Conservation (phyloP, 2,113 vertebrate species). For the Ranitomeya imitator region DNA sequence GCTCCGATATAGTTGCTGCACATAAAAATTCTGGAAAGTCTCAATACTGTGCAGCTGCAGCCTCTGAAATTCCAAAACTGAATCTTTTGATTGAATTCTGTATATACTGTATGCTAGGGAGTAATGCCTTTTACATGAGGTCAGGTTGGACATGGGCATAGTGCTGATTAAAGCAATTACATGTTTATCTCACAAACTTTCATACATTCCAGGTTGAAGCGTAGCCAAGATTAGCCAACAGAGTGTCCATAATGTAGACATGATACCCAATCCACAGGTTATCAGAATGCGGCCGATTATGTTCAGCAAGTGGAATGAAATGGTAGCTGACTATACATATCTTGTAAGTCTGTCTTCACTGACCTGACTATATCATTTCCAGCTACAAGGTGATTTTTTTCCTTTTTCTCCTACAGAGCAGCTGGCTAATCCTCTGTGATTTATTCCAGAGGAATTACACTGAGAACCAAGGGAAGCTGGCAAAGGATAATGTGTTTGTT, state of each 20-base stretch:
- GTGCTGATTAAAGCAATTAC: background rate
- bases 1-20: too few relatives aligned
- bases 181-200: slow-evolving; percentile 14
- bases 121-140: background rate
- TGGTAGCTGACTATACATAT: background rate
- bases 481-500: slow-evolving; percentile 36
- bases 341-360: background rate
- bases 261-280: background rate
- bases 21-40: background rate
- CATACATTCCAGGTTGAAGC: background rate
- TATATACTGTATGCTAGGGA: background rate
- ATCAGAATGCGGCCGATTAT: background rate
- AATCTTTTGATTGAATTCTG: background rate
- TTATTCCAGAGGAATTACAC: slow-evolving; percentile 53
- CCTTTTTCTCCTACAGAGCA: slow-evolving; percentile 40
- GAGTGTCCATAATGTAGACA: background rate
- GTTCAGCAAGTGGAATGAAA: slow-evolving; percentile 1
- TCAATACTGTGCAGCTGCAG: background rate
- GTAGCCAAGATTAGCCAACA: background rate
- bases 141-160: background rate
- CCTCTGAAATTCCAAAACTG: background rate
- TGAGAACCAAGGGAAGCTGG: slow-evolving; percentile 40
- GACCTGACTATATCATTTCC: background rate
- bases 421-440: slow-evolving; percentile 53
- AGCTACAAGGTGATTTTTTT: background rate